Evolutionary conservation across 2,797 vertebrate species (phyloP).

Genomic region (Trichosurus vulpecula): DNA sequence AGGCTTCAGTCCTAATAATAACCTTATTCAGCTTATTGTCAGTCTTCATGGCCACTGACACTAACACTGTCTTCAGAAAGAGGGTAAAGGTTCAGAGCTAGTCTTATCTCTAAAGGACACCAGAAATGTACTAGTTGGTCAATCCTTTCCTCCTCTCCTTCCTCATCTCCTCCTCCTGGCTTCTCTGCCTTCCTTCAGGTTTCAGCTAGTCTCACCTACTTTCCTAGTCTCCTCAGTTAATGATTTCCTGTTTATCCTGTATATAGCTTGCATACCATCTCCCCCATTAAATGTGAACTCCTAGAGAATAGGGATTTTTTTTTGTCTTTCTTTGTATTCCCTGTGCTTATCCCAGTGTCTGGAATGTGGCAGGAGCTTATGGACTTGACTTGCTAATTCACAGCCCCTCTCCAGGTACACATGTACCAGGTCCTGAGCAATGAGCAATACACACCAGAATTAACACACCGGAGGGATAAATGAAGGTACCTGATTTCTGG

Average conservation of each 20-base stretch:
- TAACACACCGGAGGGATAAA: neutral
- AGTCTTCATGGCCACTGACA: neutral
- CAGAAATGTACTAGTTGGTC: neutral
- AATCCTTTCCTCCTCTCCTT: neutral
- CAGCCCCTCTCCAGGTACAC: neutral
- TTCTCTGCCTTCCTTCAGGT: neutral
- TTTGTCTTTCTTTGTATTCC: neutral
- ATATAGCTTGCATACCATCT: neutral
- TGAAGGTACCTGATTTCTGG: neutral
- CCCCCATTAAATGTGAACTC: neutral
- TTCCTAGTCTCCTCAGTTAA: neutral
- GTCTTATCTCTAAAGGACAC: neutral
- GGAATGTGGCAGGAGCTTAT: neutral
- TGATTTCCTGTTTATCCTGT: neutral
- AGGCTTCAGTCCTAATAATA: neutral
- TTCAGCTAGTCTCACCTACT: neutral
- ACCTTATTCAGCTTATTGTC: neutral
- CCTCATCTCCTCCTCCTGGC: neutral
- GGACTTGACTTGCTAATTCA: neutral
- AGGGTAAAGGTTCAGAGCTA: neutral
- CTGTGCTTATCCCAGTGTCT: neutral
- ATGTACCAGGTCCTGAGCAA: neutral
- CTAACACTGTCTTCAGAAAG: neutral
- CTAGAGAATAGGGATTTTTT: neutral
- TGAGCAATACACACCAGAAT: neutral